Evolutionary conservation across 92 coral and sea anemone species (phyloP).

Genomic region (Phenganax marumi): DNA sequence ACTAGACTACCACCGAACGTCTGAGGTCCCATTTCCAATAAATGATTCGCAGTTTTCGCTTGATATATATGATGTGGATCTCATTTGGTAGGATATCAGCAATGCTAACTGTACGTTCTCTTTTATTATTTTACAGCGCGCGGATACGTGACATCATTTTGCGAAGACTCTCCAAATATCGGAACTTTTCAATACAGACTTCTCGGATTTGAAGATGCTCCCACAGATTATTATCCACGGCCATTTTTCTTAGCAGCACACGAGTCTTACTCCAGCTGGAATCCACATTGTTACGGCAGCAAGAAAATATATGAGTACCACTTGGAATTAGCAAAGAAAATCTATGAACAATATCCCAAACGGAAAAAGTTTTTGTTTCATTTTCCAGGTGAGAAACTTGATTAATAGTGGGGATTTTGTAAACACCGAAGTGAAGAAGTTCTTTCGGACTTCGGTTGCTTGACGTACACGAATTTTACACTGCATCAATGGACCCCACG

Average conservation of each 20-base stretch:
- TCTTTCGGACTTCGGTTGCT: background rate
- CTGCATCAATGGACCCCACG: too few species aligned
- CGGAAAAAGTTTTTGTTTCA: conserved; percentile 74
- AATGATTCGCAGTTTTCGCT: too few species aligned
- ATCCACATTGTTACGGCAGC: conserved; percentile 68
- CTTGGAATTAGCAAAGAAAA: conserved; percentile 70
- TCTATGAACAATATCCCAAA: conserved; percentile 69
- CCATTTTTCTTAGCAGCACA: conserved; percentile 78
- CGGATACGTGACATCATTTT: conserved; percentile 81
- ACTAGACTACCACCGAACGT: too few species aligned
- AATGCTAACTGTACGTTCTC: background rate
- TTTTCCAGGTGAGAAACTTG: conserved; percentile 20
- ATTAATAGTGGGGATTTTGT: background rate
- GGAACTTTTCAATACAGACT: conserved; percentile 80
- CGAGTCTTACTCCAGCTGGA: conserved; percentile 30
- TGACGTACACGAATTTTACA: too few species aligned
- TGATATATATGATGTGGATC: too few species aligned
- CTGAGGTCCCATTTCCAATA: too few species aligned
- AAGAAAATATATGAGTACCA: conserved; percentile 75
- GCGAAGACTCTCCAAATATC: conserved; percentile 72
- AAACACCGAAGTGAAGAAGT: background rate
- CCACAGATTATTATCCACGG: conserved; percentile 79
- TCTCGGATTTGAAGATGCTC: conserved; percentile 77
- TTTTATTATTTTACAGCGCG: background rate
- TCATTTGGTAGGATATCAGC: background rate